Evolutionary conservation across 2,888 invertebrate genomes (phyloP).

Genomic region (Carpatolechia fugitivella): DNA sequence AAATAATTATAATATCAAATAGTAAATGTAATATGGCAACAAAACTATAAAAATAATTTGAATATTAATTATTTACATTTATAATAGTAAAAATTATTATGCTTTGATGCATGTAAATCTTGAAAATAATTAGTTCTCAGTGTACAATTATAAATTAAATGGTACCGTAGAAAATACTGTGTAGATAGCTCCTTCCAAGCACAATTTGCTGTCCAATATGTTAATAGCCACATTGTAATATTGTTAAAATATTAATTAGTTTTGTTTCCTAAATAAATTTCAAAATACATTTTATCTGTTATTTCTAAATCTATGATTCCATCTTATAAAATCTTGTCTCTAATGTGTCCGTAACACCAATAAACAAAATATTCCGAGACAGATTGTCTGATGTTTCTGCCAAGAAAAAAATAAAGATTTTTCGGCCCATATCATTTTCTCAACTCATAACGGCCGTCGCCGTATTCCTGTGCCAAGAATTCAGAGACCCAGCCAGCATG

Average conservation of each 20-base stretch:
- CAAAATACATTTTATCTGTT: conserved; percentile 12
- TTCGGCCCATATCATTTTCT: too few relatives aligned
- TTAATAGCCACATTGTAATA: conserved; percentile 14
- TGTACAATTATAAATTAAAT: too few relatives aligned
- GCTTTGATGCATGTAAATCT: neutral
- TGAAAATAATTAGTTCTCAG: neutral
- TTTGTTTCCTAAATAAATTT: conserved; percentile 21
- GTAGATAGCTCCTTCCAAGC: too few relatives aligned
- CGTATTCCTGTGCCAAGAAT: too few relatives aligned
- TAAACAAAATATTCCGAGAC: neutral
- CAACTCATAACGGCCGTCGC: too few relatives aligned
- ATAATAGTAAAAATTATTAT: too few relatives aligned
- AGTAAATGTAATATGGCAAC: neutral
- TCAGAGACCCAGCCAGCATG: neutral
- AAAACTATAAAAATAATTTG: neutral
- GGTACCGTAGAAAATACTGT: too few relatives aligned
- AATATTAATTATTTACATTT: neutral
- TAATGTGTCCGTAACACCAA: too few relatives aligned
- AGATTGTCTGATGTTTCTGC: too few relatives aligned
- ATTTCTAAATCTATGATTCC: neutral
- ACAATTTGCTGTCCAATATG: neutral
- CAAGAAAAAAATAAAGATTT: too few relatives aligned
- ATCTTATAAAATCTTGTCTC: neutral
- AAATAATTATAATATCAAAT: too few relatives aligned
- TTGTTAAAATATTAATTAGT: conserved; percentile 20